Percentiles rank a stretch among this genome's conserved stretches.
Conservation (phyloP, 2,888 invertebrate species). For the Acronicta aceris region DNA sequence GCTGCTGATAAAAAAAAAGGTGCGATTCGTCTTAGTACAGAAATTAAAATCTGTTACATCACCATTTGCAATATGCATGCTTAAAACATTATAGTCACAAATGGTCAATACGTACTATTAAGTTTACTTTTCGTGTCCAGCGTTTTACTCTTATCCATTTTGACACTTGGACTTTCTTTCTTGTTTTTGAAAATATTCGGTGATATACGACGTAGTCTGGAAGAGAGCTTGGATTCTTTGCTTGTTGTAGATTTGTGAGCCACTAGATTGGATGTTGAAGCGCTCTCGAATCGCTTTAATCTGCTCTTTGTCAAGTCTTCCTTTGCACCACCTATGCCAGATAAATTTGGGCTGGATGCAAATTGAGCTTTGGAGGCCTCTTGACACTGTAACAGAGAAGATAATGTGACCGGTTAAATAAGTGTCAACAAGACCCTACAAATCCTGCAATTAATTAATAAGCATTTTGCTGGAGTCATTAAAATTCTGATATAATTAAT, state of each 20-base stretch:
- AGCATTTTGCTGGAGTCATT: too few species aligned
- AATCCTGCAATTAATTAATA: too few species aligned
- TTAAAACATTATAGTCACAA: not conserved
- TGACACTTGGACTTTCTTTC: slow-evolving; percentile 61
- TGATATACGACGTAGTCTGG: slow-evolving; percentile 74
- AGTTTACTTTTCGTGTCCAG: slow-evolving; percentile 68
- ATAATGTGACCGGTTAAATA: not conserved
- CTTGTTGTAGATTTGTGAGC: slow-evolving; percentile 56
- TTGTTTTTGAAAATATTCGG: slow-evolving; percentile 75
- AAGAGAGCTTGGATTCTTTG: slow-evolving; percentile 69
- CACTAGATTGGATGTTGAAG: slow-evolving; percentile 75
- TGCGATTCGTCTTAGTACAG: too few species aligned
- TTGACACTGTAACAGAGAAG: slow-evolving; percentile 65
- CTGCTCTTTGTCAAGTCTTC: slow-evolving; percentile 68
- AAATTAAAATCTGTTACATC: too few species aligned
- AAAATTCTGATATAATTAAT: too few species aligned
- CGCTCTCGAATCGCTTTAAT: slow-evolving; percentile 73
- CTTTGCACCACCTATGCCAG: slow-evolving; percentile 60
- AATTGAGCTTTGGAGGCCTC: slow-evolving; percentile 77
- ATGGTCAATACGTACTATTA: slow-evolving; percentile 66
- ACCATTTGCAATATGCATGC: too few species aligned
- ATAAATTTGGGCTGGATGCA: slow-evolving; percentile 82
- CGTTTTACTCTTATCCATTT: slow-evolving; percentile 62
- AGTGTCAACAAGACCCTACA: too few species aligned
- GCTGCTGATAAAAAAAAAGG: too few species aligned